These are phyloP conservation scores for Sebastes kiyomatsui DNA, from an alignment of 2,797 vertebrate genomes.

Conservation along the genomic window DNA sequence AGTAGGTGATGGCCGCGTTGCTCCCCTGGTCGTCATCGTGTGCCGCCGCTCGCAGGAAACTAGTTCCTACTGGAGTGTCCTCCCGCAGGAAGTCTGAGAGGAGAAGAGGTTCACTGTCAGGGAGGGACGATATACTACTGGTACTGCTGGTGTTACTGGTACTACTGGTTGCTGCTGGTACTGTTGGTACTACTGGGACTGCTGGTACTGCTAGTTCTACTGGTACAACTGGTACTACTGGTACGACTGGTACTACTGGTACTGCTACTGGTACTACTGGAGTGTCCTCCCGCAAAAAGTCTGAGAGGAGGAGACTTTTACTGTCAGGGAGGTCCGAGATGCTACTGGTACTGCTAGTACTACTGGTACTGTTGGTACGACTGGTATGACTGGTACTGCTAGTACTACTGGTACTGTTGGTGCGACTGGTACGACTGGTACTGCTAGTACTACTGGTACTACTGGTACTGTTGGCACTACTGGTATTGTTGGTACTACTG, in stretches of 20 bases:
- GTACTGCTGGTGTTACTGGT: not conserved
- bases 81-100: conserved; percentile 87
- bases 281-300: too few species aligned
- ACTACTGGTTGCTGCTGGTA: not conserved
- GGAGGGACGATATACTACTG: not conserved
- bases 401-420: not conserved
- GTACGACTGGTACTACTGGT: not conserved
- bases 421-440: too few species aligned
- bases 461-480: not conserved
- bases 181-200: not conserved
- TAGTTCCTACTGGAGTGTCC: conserved; percentile 88
- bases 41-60: conserved; percentile 87
- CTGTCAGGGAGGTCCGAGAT: too few species aligned
- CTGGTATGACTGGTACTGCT: too few species aligned
- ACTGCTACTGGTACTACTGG: not conserved
- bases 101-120: not conserved
- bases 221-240: not conserved
- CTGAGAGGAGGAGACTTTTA: too few species aligned
- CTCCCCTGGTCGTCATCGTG: conserved; percentile 91
- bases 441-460: not conserved
- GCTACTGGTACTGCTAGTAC: not conserved
- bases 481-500: too few species aligned
- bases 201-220: not conserved
- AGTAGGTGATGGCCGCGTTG: conserved; percentile 88
- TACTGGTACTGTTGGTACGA: too few species aligned